Percentiles rank a stretch among this genome's conserved stretches.
Conservation (phyloP, 2,797 vertebrate genomes). For the Hoplostethus atlanticus region DNA sequence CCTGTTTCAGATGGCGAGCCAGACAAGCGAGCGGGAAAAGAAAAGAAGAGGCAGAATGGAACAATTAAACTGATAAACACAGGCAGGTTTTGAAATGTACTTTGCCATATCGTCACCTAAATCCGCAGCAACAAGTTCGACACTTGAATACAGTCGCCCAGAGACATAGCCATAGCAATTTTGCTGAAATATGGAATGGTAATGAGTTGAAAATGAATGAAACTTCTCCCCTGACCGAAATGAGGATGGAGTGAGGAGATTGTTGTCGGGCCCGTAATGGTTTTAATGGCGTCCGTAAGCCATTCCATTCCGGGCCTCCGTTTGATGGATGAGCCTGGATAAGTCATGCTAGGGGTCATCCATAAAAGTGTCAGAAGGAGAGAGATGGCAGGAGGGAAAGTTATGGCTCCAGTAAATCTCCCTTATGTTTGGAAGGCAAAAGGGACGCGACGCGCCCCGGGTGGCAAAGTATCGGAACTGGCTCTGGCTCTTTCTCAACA, state of each 20-base stretch:
- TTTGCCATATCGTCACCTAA: neutral
- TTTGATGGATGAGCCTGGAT: slow-evolving; percentile 70
- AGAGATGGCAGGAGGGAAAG: slow-evolving; percentile 60
- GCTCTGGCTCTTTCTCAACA: neutral
- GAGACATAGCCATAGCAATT: slow-evolving; percentile 26
- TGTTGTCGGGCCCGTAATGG: slow-evolving; percentile 76
- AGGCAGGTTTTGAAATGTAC: neutral
- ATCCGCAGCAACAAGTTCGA: neutral
- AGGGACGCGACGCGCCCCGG: slow-evolving; percentile 30
- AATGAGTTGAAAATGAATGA: slow-evolving; percentile 63
- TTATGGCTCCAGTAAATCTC: slow-evolving; percentile 76
- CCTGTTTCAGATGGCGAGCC: neutral
- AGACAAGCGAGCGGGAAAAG: neutral
- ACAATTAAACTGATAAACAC: neutral
- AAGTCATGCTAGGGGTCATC: slow-evolving; percentile 69
- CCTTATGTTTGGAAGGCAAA: slow-evolving; percentile 29
- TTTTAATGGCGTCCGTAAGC: slow-evolving; percentile 74
- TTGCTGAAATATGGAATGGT: slow-evolving; percentile 63
- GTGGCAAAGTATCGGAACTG: slow-evolving; percentile 14
- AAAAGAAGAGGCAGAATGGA: neutral
- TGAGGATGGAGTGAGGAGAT: slow-evolving; percentile 67
- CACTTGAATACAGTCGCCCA: neutral
- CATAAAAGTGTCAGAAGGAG: slow-evolving; percentile 74
- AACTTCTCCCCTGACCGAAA: slow-evolving; percentile 74
- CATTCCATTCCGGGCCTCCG: slow-evolving; percentile 53